A percentile compares a stretch with the other conserved stretches of the same genome.
phyloP scores from a whole-genome alignment of 2,797 vertebrate species.

The Sphenodon punctatus region DNA sequence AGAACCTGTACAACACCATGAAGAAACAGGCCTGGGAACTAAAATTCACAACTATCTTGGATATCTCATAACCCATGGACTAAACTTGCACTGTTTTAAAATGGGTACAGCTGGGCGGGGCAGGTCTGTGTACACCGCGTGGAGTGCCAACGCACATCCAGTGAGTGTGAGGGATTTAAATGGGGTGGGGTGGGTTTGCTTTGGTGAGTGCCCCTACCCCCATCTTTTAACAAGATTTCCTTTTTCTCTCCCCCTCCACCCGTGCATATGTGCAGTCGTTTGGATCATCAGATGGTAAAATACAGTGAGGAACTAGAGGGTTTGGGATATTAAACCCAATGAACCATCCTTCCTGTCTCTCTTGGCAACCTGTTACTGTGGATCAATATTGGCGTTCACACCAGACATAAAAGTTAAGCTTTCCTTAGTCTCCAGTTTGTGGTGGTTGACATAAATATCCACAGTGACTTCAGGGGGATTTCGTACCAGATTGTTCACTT shows the following conservation, averaged over 20 bases:
- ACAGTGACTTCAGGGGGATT: not conserved
- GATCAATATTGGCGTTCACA: constrained; percentile 4
- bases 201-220: not conserved
- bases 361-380: not conserved
- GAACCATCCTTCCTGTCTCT: not conserved
- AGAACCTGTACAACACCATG: too few species aligned
- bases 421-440: not conserved
- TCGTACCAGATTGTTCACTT: constrained; percentile 18
- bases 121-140: too few species aligned
- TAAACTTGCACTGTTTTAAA: too few species aligned
- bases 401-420: constrained; percentile 6
- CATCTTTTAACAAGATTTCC: too few species aligned
- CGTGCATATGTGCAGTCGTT: not conserved
- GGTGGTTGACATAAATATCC: not conserved
- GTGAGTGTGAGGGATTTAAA: too few species aligned
- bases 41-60: too few species aligned
- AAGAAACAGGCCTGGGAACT: too few species aligned
- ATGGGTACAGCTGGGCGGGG: too few species aligned
- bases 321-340: not conserved
- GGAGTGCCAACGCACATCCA: too few species aligned
- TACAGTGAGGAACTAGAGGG: not conserved
- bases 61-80: too few species aligned
- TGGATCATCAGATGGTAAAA: not conserved
- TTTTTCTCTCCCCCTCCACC: too few species aligned
- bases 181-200: too few species aligned